Evolutionary conservation across 1,140 invertebrate genomes (phyloP).

Genomic region (Lycorma delicatula): DNA sequence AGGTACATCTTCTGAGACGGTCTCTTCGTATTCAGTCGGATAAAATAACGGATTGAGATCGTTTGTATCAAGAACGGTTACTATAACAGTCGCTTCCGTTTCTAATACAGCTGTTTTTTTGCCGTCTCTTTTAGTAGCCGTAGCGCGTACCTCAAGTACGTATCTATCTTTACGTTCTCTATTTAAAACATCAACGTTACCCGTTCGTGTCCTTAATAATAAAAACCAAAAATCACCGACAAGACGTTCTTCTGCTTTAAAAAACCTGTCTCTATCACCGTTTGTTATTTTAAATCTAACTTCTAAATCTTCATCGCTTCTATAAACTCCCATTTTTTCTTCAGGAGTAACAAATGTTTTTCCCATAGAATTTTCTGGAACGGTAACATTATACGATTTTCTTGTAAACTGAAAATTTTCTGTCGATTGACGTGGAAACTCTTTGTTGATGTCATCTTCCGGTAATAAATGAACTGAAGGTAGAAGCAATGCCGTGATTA

Average conservation of each 20-base stretch:
- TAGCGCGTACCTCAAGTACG: conserved; percentile 69
- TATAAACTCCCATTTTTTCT: conserved; percentile 59
- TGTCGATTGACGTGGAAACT: background rate
- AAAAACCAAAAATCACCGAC: conserved; percentile 93
- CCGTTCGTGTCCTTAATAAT: conserved; percentile 73
- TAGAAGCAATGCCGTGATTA: background rate
- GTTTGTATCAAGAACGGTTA: conserved; percentile 82
- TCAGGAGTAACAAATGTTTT: conserved; percentile 65
- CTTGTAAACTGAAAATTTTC: conserved; percentile 56
- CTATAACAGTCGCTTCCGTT: conserved; percentile 61
- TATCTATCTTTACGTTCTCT: conserved; percentile 81
- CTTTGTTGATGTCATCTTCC: background rate
- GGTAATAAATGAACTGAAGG: background rate
- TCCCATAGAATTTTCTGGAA: conserved; percentile 83
- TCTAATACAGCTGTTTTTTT: conserved; percentile 47
- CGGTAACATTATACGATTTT: conserved; percentile 75
- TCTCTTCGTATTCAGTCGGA: conserved; percentile 72
- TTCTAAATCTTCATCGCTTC: conserved; percentile 46
- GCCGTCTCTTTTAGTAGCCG: conserved; percentile 48
- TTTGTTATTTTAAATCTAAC: conserved; percentile 73
- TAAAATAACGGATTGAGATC: conserved; percentile 89
- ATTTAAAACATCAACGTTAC: conserved; percentile 77
- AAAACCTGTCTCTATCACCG: conserved; percentile 82
- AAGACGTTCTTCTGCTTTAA: conserved; percentile 78
- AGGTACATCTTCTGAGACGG: conserved; percentile 82